Percentiles rank a stretch among this genome's conserved stretches.
Evolutionary conservation across 2,888 invertebrate species (phyloP).

Genomic region (Pilophorus perplexus): DNA sequence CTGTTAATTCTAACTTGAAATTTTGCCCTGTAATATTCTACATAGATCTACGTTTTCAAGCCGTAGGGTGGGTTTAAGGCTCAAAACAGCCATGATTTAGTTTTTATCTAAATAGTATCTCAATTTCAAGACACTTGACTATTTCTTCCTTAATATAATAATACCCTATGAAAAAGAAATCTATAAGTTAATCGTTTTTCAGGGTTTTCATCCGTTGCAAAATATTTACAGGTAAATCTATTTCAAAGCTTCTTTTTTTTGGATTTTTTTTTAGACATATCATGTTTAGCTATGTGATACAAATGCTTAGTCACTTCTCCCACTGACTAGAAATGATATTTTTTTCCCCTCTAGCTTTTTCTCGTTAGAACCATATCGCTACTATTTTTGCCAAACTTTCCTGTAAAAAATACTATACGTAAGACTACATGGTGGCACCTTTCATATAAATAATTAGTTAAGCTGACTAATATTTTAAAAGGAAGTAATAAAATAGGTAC

Average conservation of each 20-base stretch:
- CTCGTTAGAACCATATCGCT: background rate
- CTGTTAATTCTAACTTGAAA: conserved; percentile 29
- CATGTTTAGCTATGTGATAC: conserved; percentile 28
- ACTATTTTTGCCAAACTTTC: conserved; percentile 15
- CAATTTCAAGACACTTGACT: conserved; percentile 42
- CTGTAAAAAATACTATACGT: conserved; percentile 41
- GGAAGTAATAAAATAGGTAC: conserved; percentile 45
- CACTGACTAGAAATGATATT: conserved; percentile 17
- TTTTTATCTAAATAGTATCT: conserved; percentile 41
- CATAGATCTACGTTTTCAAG: conserved; percentile 41
- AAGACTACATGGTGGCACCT: conserved; percentile 44
- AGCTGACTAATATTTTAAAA: conserved; percentile 43
- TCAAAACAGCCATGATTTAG: conserved; percentile 38
- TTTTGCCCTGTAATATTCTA: conserved; percentile 45
- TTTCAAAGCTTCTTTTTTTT: conserved; percentile 11
- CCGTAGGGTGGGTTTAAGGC: conserved; percentile 38
- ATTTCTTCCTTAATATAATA: conserved; percentile 17
- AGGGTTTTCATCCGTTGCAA: conserved; percentile 14
- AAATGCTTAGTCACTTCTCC: background rate
- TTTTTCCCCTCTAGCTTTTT: conserved; percentile 13
- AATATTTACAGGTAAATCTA: conserved; percentile 30
- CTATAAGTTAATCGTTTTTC: conserved; percentile 20
- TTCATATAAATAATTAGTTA: conserved; percentile 36
- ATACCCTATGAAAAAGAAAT: conserved; percentile 30
- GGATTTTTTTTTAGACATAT: conserved; percentile 14